Conservation (phyloP, 2,797 vertebrate species). For the Benthosema pterotum region DNA sequence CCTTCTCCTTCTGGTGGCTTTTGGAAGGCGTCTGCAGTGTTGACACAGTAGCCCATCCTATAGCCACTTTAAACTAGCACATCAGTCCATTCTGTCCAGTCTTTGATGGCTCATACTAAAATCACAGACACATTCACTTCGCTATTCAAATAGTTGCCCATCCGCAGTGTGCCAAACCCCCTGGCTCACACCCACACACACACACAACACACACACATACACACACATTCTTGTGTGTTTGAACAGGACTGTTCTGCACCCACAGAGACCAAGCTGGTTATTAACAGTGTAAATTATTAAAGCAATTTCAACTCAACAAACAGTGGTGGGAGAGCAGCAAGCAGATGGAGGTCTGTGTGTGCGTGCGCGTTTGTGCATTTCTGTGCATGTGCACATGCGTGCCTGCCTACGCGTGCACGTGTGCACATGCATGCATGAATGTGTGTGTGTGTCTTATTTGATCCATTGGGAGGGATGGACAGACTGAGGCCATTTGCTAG, state of each 20-base stretch:
- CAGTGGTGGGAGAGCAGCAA: slow-evolving; percentile 54
- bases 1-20: slow-evolving; percentile 46
- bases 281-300: slow-evolving; percentile 85
- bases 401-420: slow-evolving; percentile 25
- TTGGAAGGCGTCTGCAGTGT: slow-evolving; percentile 53
- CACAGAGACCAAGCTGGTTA: slow-evolving; percentile 73
- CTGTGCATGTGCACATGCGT: slow-evolving; percentile 16
- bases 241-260: slow-evolving; percentile 70
- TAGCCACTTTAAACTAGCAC: slow-evolving; percentile 60
- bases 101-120: slow-evolving; percentile 74
- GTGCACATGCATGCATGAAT: neutral
- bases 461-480: slow-evolving; percentile 39
- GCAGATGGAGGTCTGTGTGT: slow-evolving; percentile 19
- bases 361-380: slow-evolving; percentile 32
- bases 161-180: neutral
- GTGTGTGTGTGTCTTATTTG: slow-evolving; percentile 23
- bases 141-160: slow-evolving; percentile 72
- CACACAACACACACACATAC: slow-evolving; percentile 25
- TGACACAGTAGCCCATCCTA: slow-evolving; percentile 69
- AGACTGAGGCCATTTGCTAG: slow-evolving; percentile 56
- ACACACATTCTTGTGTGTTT: slow-evolving; percentile 66
- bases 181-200: slow-evolving; percentile 20
- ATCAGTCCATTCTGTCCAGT: slow-evolving; percentile 73
- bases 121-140: slow-evolving; percentile 73
- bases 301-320: slow-evolving; percentile 79